phyloP scores from a whole-genome alignment of 2,888 invertebrate genomes.

The Temnothorax ravouxi region DNA sequence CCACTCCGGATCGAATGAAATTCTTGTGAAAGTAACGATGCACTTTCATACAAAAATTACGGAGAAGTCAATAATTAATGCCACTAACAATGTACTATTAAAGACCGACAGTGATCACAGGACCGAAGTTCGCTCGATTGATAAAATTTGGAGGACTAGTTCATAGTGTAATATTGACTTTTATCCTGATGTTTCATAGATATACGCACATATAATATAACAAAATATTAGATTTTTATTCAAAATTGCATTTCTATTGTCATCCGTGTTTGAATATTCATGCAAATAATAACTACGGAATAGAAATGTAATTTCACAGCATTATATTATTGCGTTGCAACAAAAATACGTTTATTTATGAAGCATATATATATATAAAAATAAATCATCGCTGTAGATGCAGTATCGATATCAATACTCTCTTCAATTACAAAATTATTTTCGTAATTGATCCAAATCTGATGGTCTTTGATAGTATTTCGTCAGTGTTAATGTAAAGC shows the following conservation, averaged over 20 bases:
- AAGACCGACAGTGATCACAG: not conserved
- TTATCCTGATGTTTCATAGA: not conserved
- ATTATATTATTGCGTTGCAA: not conserved
- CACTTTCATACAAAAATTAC: slow-evolving; percentile 38
- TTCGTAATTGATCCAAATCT: not conserved
- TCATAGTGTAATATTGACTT: not conserved
- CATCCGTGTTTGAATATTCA: not conserved
- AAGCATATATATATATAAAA: not conserved
- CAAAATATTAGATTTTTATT: not conserved
- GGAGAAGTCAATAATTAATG: slow-evolving; percentile 24
- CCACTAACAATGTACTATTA: slow-evolving; percentile 12
- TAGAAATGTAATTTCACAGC: not conserved
- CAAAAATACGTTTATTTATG: not conserved
- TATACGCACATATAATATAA: not conserved
- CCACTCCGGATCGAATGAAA: slow-evolving; percentile 56
- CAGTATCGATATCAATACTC: not conserved
- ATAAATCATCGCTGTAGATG: not conserved
- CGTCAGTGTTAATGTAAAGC: slow-evolving; percentile 17
- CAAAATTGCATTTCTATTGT: not conserved
- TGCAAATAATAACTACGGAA: not conserved
- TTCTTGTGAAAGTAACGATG: slow-evolving; percentile 43
- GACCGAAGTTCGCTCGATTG: not conserved
- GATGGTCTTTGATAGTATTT: slow-evolving; percentile 10
- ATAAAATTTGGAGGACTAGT: not conserved
- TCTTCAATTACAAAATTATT: not conserved